Percentiles rank a stretch among this genome's conserved stretches.
phyloP scores from a whole-genome alignment of 1,140 invertebrate species.

The Hycleus cichorii region DNA sequence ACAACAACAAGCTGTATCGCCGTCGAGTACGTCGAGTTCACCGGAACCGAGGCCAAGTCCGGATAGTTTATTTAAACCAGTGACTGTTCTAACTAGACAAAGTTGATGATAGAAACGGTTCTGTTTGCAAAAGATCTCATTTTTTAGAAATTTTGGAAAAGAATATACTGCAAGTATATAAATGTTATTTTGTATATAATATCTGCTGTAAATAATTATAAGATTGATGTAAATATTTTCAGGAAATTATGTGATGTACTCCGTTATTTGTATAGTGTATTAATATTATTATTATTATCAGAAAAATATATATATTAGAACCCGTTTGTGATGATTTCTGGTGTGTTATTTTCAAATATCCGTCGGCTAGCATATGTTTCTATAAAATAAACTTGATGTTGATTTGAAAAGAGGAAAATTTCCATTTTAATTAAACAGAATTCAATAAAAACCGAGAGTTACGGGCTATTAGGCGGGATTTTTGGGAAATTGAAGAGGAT shows the following conservation, averaged over 20 bases:
- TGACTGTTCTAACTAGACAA: slow-evolving; percentile 45
- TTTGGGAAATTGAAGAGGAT: too few relatives aligned
- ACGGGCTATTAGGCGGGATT: too few relatives aligned
- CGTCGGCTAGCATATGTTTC: too few relatives aligned
- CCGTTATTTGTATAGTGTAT: slow-evolving; percentile 8
- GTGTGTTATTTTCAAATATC: too few relatives aligned
- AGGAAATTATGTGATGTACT: slow-evolving; percentile 10
- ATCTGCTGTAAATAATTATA: neutral
- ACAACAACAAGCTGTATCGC: slow-evolving; percentile 36
- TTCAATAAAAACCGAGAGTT: too few relatives aligned
- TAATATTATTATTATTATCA: neutral
- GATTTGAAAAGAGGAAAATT: too few relatives aligned
- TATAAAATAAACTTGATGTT: too few relatives aligned
- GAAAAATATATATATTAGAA: too few relatives aligned
- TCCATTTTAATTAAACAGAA: too few relatives aligned
- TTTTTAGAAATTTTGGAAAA: slow-evolving; percentile 8
- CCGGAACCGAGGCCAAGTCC: slow-evolving; percentile 43
- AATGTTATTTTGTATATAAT: neutral
- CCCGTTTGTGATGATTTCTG: too few relatives aligned
- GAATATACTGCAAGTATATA: neutral
- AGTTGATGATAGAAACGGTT: slow-evolving; percentile 33
- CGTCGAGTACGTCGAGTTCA: slow-evolving; percentile 44
- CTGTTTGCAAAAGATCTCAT: slow-evolving; percentile 7
- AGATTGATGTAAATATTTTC: neutral
- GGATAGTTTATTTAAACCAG: slow-evolving; percentile 43